A percentile compares a stretch with the other conserved stretches of the same genome.
Evolutionary conservation across 2,113 vertebrate genomes (phyloP).

Genomic region (Delphinapterus leucas): DNA sequence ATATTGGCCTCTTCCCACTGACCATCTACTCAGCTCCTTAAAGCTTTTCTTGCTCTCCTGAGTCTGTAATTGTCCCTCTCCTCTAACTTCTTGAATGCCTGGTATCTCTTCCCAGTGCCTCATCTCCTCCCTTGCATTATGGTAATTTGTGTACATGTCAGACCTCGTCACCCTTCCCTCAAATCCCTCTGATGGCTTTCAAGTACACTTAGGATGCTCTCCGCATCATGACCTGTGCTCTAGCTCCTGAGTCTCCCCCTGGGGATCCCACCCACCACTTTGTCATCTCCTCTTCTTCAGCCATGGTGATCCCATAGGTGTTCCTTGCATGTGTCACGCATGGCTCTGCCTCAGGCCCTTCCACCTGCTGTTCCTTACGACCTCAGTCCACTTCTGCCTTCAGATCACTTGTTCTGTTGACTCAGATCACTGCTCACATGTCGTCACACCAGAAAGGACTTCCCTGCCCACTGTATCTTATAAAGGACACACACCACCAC

Average conservation of each 20-base stretch:
- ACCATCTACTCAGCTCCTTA: neutral
- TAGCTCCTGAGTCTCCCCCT: neutral
- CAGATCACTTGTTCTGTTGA: neutral
- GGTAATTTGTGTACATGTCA: neutral
- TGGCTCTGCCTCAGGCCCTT: neutral
- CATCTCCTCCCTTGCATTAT: neutral
- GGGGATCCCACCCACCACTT: neutral
- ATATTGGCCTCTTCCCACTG: neutral
- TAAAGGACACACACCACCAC: neutral
- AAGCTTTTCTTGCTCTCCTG: neutral
- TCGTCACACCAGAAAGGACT: neutral
- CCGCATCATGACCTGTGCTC: neutral
- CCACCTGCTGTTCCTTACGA: neutral
- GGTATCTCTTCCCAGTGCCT: neutral
- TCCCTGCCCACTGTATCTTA: neutral
- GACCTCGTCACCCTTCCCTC: neutral
- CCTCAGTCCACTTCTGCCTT: neutral
- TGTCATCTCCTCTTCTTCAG: neutral
- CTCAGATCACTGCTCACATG: neutral
- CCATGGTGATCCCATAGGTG: neutral
- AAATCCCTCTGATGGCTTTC: neutral
- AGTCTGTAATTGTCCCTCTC: neutral
- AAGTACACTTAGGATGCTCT: neutral
- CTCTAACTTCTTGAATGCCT: neutral
- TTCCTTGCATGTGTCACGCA: neutral